phyloP scores from a whole-genome alignment of 2,888 invertebrate species.

The Ferrisia virgata region DNA sequence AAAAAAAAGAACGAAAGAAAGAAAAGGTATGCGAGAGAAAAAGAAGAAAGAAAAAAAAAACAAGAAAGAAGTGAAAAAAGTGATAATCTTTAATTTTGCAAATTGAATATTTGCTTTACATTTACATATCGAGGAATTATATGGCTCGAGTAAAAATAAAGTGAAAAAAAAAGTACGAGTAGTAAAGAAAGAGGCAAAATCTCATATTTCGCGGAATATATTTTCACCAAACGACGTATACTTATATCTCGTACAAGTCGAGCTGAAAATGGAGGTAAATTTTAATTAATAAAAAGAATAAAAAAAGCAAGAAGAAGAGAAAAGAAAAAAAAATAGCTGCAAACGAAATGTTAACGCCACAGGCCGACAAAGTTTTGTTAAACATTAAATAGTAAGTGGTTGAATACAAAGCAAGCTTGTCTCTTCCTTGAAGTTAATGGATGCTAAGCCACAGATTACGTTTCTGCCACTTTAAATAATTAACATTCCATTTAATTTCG shows the following conservation, averaged over 20 bases:
- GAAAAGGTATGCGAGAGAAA: background rate
- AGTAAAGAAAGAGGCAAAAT: background rate
- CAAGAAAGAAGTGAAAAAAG: background rate
- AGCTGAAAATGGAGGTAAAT: background rate
- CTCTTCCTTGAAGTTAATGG: conserved; percentile 25
- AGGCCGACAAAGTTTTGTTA: conserved; percentile 27
- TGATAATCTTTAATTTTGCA: background rate
- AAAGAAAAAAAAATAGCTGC: background rate
- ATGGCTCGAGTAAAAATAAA: background rate
- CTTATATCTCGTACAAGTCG: background rate
- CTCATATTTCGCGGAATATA: background rate
- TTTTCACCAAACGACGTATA: too few relatives aligned
- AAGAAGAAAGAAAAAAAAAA: background rate
- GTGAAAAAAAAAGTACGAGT: background rate
- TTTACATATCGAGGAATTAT: background rate
- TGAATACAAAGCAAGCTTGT: conserved; percentile 29
- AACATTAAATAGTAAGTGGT: conserved; percentile 32
- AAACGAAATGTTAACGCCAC: conserved; percentile 25
- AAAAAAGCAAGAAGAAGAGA: background rate
- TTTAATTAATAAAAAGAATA: conserved; percentile 17
- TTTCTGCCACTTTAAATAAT: conserved; percentile 33
- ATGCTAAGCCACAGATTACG: conserved; percentile 32
- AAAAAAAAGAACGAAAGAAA: background rate
- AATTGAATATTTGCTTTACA: background rate
- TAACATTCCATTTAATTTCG: conserved; percentile 30